Conservation (phyloP, 2,888 invertebrate genomes). For the Agrotis puta region DNA sequence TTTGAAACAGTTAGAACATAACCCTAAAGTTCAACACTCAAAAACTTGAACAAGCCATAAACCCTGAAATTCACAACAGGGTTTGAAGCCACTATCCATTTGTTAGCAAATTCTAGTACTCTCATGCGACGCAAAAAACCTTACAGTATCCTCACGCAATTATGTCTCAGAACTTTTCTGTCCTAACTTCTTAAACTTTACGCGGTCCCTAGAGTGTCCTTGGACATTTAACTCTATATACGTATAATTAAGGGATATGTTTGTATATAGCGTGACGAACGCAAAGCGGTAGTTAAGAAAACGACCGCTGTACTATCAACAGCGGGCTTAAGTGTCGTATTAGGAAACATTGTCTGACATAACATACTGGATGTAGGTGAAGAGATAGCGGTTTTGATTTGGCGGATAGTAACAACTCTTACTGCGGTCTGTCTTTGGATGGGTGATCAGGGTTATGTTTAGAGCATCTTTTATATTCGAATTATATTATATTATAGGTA, state of each 20-base stretch:
- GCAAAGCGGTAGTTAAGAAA: conserved; percentile 55
- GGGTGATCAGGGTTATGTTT: too few relatives aligned
- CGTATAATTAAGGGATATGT: conserved; percentile 52
- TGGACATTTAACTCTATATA: conserved; percentile 39
- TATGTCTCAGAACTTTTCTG: conserved; percentile 42
- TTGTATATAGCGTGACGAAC: conserved; percentile 36
- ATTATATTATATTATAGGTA: too few relatives aligned
- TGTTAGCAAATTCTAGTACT: conserved; percentile 13
- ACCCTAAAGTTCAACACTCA: background rate
- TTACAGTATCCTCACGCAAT: conserved; percentile 12
- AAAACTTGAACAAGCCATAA: background rate
- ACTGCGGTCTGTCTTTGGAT: too few relatives aligned
- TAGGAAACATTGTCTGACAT: conserved; percentile 54
- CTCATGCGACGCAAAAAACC: conserved; percentile 21
- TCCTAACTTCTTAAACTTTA: conserved; percentile 33
- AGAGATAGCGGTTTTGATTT: conserved; percentile 30
- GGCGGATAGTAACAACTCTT: too few relatives aligned
- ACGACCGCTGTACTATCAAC: conserved; percentile 57
- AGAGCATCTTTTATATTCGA: too few relatives aligned
- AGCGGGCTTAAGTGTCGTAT: conserved; percentile 62
- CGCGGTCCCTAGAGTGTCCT: conserved; percentile 25
- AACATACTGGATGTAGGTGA: conserved; percentile 35
- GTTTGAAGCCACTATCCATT: conserved; percentile 21
- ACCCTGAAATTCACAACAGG: background rate
- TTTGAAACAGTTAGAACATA: background rate